Evolutionary conservation across 35 echinoderm and acorn worm genomes (phyloP).

Genomic region (Apostichopus californicus): DNA sequence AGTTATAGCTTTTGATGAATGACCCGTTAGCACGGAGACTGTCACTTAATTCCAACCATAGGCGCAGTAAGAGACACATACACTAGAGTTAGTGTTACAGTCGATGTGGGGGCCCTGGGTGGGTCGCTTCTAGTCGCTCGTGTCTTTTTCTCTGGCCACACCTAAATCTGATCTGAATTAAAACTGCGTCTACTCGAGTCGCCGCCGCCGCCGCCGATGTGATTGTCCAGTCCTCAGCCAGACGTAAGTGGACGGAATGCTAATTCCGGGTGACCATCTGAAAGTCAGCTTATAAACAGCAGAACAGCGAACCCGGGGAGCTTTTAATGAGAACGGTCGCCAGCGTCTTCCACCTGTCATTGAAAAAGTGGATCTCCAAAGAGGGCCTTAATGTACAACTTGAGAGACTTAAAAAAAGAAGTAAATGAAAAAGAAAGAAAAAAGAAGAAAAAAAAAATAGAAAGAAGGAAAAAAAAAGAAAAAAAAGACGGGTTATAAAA

Average conservation of each 20-base stretch:
- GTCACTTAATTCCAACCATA: slow-evolving; percentile 50
- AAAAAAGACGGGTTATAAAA: neutral
- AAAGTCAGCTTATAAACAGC: neutral
- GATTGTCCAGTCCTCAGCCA: slow-evolving; percentile 25
- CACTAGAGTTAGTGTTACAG: slow-evolving; percentile 31
- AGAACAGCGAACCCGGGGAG: neutral
- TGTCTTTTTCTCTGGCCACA: slow-evolving; percentile 14
- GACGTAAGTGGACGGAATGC: slow-evolving; percentile 39
- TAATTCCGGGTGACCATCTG: slow-evolving; percentile 3
- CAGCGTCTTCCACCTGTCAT: neutral
- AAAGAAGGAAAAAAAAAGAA: neutral
- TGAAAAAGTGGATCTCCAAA: neutral
- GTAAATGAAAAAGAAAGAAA: neutral
- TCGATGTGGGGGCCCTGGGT: slow-evolving; percentile 29
- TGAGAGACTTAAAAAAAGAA: neutral
- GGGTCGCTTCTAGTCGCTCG: neutral
- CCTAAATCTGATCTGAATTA: slow-evolving; percentile 38
- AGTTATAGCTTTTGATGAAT: slow-evolving; percentile 25
- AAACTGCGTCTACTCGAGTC: slow-evolving; percentile 6
- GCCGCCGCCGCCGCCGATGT: too few relatives aligned
- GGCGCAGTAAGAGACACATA: slow-evolving; percentile 12
- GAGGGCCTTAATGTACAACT: slow-evolving; percentile 1
- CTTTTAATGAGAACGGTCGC: neutral
- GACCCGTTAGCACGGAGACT: slow-evolving; percentile 39
- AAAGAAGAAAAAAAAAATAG: too few relatives aligned